Base-by-base conservation (phyloP, 2,797 vertebrate genomes). In the Tapirus indicus region DNA sequence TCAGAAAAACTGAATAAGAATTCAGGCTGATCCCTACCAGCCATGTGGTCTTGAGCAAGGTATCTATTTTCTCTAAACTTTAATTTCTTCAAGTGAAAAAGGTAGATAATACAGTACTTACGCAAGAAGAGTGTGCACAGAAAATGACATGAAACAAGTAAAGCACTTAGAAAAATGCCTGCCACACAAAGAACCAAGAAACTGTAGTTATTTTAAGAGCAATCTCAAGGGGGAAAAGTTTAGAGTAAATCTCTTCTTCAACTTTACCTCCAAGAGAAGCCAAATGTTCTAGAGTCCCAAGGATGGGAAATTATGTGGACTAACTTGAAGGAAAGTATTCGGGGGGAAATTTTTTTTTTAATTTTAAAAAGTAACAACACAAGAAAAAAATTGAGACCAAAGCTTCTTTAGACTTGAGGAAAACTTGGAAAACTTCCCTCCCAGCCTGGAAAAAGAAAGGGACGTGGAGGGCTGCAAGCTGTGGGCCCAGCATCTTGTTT, bases 141-240 rank as follows among this genome's bases (percentile, higher is more conserved):
- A 85, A 91, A 79, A 91, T 89, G 20, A 44, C n/a, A 89, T 11
- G 64, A 72, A 94, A 92, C 23, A 89, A 87, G 72, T 68, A 35
- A 92, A 90, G 12, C 21, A 49, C 20, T 85, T 91, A 77, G n/a
- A 90, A 88, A 83, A 90, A 75, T 27, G 5, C 5, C 20, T 69
- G 32, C 5, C 60, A 89, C 13, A 71, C 6, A 38, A 78, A 86
- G 32, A 89, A 79, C 6, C 2, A 62, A 9, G 54, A 25, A 92
- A 54, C 11, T 62, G 44, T n/a, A 35, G 11, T 88, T 77, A 68
- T 80, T 96, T 95, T 85, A 83, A 89, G 27, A 78, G 23, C 20
- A 89, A 91, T 4, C 6, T 93, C 35, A 72, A 32, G 56, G 29
- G 4, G 0, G 7, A 25, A 54, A 18, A 21, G 4, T 11, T 16